Percentiles rank a stretch among this genome's conserved stretches.
Conservation (phyloP, 2,888 invertebrate genomes). For the Cheilosia urbana region DNA sequence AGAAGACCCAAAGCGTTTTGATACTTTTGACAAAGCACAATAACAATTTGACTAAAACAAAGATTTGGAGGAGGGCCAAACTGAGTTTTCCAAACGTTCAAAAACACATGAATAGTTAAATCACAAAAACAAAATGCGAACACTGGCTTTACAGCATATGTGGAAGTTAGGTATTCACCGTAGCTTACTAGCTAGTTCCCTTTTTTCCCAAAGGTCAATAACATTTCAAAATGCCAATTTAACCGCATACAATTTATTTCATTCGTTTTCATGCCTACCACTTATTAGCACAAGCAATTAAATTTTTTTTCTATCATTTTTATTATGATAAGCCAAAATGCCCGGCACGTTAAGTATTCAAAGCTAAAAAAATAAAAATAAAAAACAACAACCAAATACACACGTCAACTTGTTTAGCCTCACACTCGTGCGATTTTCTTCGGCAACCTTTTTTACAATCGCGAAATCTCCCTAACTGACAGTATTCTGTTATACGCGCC, state of each 20-base stretch:
- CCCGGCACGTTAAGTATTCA: constrained; percentile 12
- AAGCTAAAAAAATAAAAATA: constrained; percentile 9
- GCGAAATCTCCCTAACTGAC: constrained; percentile 33
- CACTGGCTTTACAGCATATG: too few relatives aligned
- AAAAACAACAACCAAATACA: constrained; percentile 24
- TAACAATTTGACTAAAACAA: too few relatives aligned
- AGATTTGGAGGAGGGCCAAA: too few relatives aligned
- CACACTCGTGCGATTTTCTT: constrained; percentile 21
- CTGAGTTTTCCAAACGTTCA: too few relatives aligned
- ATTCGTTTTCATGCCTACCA: constrained; percentile 4
- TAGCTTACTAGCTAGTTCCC: not conserved
- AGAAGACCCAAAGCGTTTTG: too few relatives aligned
- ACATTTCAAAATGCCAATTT: constrained; percentile 24
- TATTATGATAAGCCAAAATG: constrained; percentile 11
- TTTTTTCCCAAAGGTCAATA: constrained; percentile 34
- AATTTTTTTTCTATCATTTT: constrained; percentile 33
- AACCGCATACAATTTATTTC: constrained; percentile 20
- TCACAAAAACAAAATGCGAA: too few relatives aligned
- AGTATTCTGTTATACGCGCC: constrained; percentile 18
- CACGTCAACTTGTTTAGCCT: constrained; percentile 17
- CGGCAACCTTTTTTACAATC: constrained; percentile 20
- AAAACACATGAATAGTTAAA: too few relatives aligned
- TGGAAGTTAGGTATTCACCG: too few relatives aligned
- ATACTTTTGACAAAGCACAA: too few relatives aligned
- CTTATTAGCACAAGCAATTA: constrained; percentile 34